These are phyloP conservation scores for Puntigrus tetrazona DNA, from an alignment of 2,113 vertebrate species.

Conservation along the genomic window DNA sequence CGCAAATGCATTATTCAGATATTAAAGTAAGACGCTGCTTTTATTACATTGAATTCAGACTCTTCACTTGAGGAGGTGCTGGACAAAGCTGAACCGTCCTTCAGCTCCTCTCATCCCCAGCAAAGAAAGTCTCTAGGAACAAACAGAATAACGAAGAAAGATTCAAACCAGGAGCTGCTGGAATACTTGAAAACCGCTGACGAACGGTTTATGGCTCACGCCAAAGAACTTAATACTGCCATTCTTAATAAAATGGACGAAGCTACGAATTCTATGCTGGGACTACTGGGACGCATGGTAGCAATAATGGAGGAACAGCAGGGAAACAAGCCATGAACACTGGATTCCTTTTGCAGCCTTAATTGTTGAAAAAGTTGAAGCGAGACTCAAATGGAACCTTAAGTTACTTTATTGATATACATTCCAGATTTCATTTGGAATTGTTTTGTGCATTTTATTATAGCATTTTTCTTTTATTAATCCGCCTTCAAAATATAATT, in stretches of 20 bases:
- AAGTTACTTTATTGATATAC: neutral
- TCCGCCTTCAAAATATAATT: neutral
- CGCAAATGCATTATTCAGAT: neutral
- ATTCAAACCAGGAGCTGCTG: slow-evolving; percentile 33
- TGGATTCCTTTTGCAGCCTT: neutral
- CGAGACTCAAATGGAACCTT: neutral
- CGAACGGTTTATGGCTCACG: slow-evolving; percentile 57
- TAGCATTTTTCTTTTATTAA: neutral
- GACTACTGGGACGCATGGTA: slow-evolving; percentile 26
- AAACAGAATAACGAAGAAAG: neutral
- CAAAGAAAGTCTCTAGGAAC: neutral
- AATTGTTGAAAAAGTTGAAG: neutral
- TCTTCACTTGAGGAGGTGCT: neutral
- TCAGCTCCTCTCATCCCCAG: neutral
- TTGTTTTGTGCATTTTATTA: neutral
- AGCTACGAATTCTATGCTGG: slow-evolving; percentile 9
- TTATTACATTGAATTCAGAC: neutral
- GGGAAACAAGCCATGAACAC: neutral
- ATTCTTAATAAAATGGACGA: slow-evolving; percentile 28
- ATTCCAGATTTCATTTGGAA: neutral
- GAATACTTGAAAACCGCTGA: slow-evolving; percentile 6
- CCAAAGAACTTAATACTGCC: slow-evolving; percentile 24
- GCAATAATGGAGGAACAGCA: slow-evolving; percentile 20
- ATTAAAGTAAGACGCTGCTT: neutral
- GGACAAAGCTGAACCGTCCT: slow-evolving; percentile 4